Evolutionary conservation across 2,888 invertebrate species (phyloP).

Genomic region (Erebia ligea): DNA sequence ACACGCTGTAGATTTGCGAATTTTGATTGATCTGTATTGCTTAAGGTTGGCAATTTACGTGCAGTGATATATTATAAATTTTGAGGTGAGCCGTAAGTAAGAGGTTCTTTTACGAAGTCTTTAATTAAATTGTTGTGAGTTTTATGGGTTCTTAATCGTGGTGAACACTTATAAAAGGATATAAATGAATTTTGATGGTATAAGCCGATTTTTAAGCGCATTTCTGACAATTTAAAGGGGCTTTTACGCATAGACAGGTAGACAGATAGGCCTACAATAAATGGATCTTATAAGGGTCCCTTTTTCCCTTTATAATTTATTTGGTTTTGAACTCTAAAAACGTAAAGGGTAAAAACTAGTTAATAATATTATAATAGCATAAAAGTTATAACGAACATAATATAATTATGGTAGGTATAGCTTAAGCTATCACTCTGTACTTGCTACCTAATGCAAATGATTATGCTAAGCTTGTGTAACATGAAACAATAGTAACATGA

Average conservation of each 20-base stretch:
- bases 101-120: background rate
- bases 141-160: constrained; percentile 3
- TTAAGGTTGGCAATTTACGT: constrained; percentile 20
- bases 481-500: constrained; percentile 1
- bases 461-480: background rate
- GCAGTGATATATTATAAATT: background rate
- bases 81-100: background rate
- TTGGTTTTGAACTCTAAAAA: too few species aligned
- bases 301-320: too few species aligned
- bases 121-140: background rate
- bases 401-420: background rate
- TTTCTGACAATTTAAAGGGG: too few species aligned
- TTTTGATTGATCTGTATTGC: constrained; percentile 35
- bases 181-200: background rate
- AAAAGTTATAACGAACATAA: background rate
- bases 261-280: too few species aligned
- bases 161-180: background rate
- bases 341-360: too few species aligned
- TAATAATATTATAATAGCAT: too few species aligned
- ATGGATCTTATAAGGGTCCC: too few species aligned
- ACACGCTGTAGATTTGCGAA: constrained; percentile 29
- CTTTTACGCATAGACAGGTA: too few species aligned
- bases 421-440: background rate
- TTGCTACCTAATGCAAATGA: background rate
- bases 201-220: too few species aligned